A percentile compares a stretch with the other conserved stretches of the same genome.
These are phyloP conservation scores for Pseudobourletiella spinata DNA, from an alignment of 1,140 invertebrate genomes.

Conservation along the genomic window DNA sequence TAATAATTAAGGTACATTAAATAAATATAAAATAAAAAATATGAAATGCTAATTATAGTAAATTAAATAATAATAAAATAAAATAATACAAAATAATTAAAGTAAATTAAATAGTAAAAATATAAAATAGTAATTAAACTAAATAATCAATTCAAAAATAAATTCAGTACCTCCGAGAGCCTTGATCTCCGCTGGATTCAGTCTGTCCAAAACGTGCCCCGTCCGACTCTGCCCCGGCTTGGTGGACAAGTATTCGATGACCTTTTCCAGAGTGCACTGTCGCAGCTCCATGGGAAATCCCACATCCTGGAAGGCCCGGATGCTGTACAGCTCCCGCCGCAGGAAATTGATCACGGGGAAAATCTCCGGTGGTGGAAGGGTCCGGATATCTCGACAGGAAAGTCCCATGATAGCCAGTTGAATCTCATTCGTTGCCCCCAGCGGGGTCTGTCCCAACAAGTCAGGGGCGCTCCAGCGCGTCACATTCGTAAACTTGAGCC, in stretches of 20 bases:
- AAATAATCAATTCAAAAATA: neutral
- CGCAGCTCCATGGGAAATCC: conserved; percentile 22
- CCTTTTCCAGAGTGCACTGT: conserved; percentile 17
- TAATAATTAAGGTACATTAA: neutral
- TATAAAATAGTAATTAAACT: neutral
- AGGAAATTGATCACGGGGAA: conserved; percentile 17
- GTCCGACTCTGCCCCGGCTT: conserved; percentile 15
- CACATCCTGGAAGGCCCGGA: conserved; percentile 17
- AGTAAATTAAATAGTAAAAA: neutral
- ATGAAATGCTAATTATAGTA: neutral
- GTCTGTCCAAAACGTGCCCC: conserved; percentile 12
- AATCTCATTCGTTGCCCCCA: conserved; percentile 21
- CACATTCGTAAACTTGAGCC: conserved; percentile 14
- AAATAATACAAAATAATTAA: conserved; percentile 1
- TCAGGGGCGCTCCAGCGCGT: conserved; percentile 18
- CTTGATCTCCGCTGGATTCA: conserved; percentile 23
- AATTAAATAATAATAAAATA: neutral
- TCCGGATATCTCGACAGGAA: conserved; percentile 21
- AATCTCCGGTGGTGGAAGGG: conserved; percentile 19
- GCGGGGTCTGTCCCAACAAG: conserved; percentile 18
- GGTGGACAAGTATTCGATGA: conserved; percentile 22
- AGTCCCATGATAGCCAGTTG: conserved; percentile 28
- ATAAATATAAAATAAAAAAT: neutral
- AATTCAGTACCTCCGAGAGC: conserved; percentile 26
- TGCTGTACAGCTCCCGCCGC: conserved; percentile 20